phyloP scores from a whole-genome alignment of 2,797 vertebrate species.

The Gastrophryne carolinensis region DNA sequence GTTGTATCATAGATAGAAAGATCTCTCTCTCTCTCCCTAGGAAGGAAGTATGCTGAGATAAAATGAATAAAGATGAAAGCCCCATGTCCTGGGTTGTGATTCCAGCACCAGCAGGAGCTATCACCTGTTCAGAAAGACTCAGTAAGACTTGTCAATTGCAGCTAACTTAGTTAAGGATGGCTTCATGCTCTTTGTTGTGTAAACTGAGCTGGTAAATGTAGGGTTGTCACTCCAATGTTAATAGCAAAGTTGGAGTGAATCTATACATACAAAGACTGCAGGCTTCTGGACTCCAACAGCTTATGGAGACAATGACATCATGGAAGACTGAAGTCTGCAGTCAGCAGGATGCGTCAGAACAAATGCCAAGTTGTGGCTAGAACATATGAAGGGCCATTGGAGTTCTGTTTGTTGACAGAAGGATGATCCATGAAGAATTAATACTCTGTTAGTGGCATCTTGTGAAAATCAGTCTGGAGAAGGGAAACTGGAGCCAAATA shows the following conservation, averaged over 20 bases:
- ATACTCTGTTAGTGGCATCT: conserved; percentile 20
- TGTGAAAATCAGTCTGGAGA: conserved; percentile 6
- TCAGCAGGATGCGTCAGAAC: conserved; percentile 29
- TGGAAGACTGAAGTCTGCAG: conserved; percentile 6
- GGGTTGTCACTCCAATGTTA: not conserved
- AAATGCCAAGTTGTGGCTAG: conserved; percentile 32
- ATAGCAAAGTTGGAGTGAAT: not conserved
- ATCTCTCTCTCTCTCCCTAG: too few species aligned
- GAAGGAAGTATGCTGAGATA: too few species aligned
- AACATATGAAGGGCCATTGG: conserved; percentile 17
- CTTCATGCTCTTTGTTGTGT: not conserved
- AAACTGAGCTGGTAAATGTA: not conserved
- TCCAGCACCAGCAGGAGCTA: not conserved
- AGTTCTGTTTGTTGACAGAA: conserved; percentile 18
- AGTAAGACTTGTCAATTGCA: not conserved
- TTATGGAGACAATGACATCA: not conserved
- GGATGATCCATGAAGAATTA: conserved; percentile 29
- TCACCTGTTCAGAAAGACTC: conserved; percentile 1
- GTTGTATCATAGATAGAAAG: too few species aligned
- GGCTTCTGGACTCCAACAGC: not conserved
- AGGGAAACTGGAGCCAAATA: not conserved
- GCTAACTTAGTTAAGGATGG: not conserved
- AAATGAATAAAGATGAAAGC: not conserved
- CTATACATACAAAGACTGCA: not conserved
- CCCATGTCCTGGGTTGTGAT: not conserved